phyloP scores from a whole-genome alignment of 2,888 invertebrate genomes.

The Sisyra nigra region DNA sequence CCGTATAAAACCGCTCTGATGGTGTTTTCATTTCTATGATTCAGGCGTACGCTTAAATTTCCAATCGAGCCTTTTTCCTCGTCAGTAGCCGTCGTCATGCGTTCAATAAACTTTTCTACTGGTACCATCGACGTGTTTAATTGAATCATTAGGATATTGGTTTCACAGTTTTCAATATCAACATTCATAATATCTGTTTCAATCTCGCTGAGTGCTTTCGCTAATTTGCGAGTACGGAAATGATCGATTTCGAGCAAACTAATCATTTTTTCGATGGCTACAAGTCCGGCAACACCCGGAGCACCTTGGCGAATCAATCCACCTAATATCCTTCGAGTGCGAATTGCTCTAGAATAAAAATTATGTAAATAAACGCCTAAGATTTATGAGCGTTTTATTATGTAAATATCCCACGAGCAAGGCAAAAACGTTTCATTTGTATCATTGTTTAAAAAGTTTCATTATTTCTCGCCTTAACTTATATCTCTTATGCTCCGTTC shows the following conservation, averaged over 20 bases:
- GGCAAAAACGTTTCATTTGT: too few relatives aligned
- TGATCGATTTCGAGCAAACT: conserved; percentile 63
- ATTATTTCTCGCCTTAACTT: too few relatives aligned
- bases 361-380: not conserved
- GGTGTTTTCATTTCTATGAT: conserved; percentile 38
- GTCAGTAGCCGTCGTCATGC: conserved; percentile 30
- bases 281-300: conserved; percentile 76
- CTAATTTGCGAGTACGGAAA: conserved; percentile 45
- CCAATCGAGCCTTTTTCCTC: conserved; percentile 26
- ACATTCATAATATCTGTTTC: conserved; percentile 43
- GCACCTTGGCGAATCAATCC: conserved; percentile 93
- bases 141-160: conserved; percentile 59
- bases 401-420: not conserved
- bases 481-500: too few relatives aligned
- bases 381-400: not conserved
- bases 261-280: conserved; percentile 65
- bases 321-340: conserved; percentile 73
- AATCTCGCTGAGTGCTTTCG: conserved; percentile 42
- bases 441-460: too few relatives aligned
- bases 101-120: conserved; percentile 35
- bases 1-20: conserved; percentile 54
- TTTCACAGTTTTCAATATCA: conserved; percentile 43
- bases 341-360: conserved; percentile 44
- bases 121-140: conserved; percentile 33
- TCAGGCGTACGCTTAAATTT: conserved; percentile 37